Base-by-base conservation (phyloP, 2,113 vertebrate species). In the Phalacrocorax carbo region DNA sequence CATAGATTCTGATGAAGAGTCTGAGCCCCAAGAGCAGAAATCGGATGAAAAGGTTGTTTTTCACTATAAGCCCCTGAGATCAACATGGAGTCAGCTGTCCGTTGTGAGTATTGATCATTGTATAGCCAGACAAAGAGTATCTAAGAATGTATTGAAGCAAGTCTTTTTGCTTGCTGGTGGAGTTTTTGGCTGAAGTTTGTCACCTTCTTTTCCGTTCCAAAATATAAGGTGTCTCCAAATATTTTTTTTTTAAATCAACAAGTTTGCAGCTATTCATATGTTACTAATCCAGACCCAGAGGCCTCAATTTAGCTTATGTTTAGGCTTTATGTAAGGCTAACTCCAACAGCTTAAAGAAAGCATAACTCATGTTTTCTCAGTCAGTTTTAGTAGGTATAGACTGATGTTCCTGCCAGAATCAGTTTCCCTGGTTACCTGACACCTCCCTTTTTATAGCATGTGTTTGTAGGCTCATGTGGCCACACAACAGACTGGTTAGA, bases 61-160 rank as follows among this genome's bases (percentile, higher is more conserved):
- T 88, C 98, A 98, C 84, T 99, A 98, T 78, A 99, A 98, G 96
- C 99, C 99, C 6, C 96, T 99, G 91, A 98, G 99, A 46, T 99
- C 98, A 34, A 99, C 99, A 0, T 99, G 99, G 99, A 99, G 99
- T 96, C 99, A 99, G 95, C 99, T 99, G 44, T 99, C 98, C 1
- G 97, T 98, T 94, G 99, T 99, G 95, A 98, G 99, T 97, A 86
- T 85, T 14, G 36, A 30, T 52, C 44, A 10, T 16, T 65, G 23
- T 11, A 1, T 15, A 69, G 77, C 80, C 81, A 69, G 30, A 23
- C 51, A 49, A 25, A 55, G 58, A 64, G 27, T 4, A 20, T 46
- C 44, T 51, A 36, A 30, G 58, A 62, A 34, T 8, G 48, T 34
- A 3, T 5, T 23, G 58, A 29, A 82, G 46, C 52, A 60, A 70